Conservation (phyloP, 2,888 invertebrate species). For the Dynastes hyllus region DNA sequence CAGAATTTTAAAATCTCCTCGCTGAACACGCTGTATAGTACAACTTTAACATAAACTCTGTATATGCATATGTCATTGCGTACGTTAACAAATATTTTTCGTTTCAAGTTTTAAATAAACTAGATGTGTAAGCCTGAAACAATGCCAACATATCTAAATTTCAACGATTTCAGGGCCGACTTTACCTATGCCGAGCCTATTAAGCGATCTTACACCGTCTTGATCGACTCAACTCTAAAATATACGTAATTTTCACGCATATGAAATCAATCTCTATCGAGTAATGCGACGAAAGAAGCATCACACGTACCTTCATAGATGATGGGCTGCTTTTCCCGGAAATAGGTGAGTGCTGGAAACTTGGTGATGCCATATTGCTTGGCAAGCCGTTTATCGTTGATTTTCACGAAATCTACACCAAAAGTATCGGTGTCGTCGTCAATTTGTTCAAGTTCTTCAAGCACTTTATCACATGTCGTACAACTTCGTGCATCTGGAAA, state of each 20-base stretch:
- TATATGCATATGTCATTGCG: not conserved
- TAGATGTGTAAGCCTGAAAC: slow-evolving; percentile 38
- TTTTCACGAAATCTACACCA: slow-evolving; percentile 96
- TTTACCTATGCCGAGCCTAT: not conserved
- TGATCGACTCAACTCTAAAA: not conserved
- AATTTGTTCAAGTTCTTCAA: slow-evolving; percentile 94
- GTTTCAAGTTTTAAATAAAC: slow-evolving; percentile 18
- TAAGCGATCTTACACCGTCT: not conserved
- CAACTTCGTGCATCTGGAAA: slow-evolving; percentile 90
- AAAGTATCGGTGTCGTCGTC: slow-evolving; percentile 96
- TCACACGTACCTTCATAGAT: slow-evolving; percentile 89
- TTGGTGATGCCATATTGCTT: slow-evolving; percentile 97
- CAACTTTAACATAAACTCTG: not conserved
- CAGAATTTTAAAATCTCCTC: too few species aligned
- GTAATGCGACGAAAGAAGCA: too few species aligned
- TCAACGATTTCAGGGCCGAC: slow-evolving; percentile 21
- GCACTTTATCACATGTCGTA: slow-evolving; percentile 92
- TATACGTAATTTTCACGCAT: not conserved
- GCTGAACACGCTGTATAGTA: not conserved
- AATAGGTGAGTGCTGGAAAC: slow-evolving; percentile 97
- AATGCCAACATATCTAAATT: slow-evolving; percentile 34
- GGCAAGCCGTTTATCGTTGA: slow-evolving; percentile 96
- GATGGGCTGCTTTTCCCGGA: slow-evolving; percentile 96
- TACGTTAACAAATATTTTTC: slow-evolving; percentile 12
- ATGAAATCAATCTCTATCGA: not conserved